phyloP scores from a whole-genome alignment of 2,113 vertebrate genomes.

The Varanus salvator region DNA sequence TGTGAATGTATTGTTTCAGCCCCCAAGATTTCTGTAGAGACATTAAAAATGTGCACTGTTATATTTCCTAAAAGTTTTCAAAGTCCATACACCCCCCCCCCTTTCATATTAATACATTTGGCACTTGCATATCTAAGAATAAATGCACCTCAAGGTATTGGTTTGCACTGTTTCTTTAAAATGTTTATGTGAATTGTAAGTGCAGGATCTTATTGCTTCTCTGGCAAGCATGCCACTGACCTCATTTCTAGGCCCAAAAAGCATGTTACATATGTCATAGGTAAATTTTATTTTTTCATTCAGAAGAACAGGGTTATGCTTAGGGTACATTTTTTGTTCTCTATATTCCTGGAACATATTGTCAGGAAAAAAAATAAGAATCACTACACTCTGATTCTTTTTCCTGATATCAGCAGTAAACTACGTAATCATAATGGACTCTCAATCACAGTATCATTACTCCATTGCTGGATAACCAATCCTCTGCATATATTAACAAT shows the following conservation, averaged over 20 bases:
- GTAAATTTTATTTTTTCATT: background rate
- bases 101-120: background rate
- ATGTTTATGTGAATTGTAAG: background rate
- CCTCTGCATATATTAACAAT: background rate
- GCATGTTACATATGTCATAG: too few relatives aligned
- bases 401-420: background rate
- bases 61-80: background rate
- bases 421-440: background rate
- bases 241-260: too few relatives aligned
- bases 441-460: background rate
- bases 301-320: background rate
- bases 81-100: background rate
- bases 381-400: background rate
- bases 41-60: background rate
- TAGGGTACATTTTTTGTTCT: background rate
- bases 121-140: background rate
- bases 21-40: background rate
- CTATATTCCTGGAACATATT: background rate
- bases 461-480: background rate
- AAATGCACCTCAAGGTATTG: background rate
- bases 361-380: background rate
- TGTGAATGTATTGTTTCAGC: background rate
- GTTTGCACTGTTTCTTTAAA: background rate
- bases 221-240: background rate
- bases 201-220: background rate